These are phyloP conservation scores for Aricia artaxerxes DNA, from an alignment of 2,888 invertebrate genomes.

Conservation along the genomic window DNA sequence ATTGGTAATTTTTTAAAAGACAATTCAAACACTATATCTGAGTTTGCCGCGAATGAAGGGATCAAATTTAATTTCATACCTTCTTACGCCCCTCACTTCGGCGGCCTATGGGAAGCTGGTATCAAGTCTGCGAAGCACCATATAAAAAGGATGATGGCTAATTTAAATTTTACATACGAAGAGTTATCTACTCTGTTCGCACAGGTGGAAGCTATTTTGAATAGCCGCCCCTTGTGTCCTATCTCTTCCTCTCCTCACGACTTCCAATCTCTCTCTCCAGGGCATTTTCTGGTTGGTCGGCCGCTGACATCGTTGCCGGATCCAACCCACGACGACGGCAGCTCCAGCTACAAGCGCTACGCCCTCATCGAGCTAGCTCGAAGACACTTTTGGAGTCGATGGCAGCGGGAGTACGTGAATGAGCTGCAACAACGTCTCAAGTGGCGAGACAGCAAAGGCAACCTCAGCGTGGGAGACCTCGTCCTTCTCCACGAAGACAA, in stretches of 20 bases:
- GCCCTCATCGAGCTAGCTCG: no score
- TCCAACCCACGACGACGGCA: no score
- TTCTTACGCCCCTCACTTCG: background rate
- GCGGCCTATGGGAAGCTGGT: background rate
- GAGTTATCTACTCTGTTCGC: no score
- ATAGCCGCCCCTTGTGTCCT: no score
- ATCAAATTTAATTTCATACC: background rate
- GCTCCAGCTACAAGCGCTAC: no score
- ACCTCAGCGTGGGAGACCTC: background rate
- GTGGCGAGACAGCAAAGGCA: background rate
- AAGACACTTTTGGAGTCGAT: slow-evolving; percentile 26
- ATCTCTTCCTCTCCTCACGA: no score
- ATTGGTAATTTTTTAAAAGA: background rate
- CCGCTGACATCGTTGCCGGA: no score
- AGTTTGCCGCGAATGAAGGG: background rate
- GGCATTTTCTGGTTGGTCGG: no score
- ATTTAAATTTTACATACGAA: slow-evolving; percentile 27
- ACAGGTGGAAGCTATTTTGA: background rate
- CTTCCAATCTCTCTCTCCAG: no score
- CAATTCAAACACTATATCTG: background rate
- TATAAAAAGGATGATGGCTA: background rate
- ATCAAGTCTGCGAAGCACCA: background rate
- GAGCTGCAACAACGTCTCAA: slow-evolving; percentile 22
- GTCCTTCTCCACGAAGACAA: background rate
- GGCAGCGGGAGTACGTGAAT: slow-evolving; percentile 18